Evolutionary conservation across 1,140 invertebrate species (phyloP).

Genomic region (Mizuhopecten yessoensis): DNA sequence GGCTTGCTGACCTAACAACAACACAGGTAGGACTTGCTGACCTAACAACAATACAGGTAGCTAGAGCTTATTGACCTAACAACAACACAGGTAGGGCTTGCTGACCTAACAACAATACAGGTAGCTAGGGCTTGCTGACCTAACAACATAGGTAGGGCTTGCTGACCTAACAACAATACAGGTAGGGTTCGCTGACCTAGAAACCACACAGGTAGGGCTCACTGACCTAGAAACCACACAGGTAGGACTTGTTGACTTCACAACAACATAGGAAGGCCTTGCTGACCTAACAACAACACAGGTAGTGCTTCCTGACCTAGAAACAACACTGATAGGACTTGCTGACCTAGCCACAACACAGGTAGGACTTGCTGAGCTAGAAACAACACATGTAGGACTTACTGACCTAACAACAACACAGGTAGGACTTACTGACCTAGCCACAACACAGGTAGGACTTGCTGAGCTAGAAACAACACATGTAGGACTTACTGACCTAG

Average conservation of each 20-base stretch:
- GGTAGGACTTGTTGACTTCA: background rate
- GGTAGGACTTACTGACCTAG: background rate
- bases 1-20: background rate
- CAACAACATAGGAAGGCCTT: background rate
- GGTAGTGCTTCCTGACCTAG: background rate
- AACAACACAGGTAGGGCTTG: too few relatives aligned
- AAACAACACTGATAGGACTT: background rate
- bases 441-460: background rate
- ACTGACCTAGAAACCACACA: background rate
- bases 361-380: background rate
- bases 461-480: background rate
- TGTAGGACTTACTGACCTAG: background rate
- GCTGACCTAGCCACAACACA: background rate
- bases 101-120: too few relatives aligned
- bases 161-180: too few relatives aligned
- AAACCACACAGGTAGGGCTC: background rate
- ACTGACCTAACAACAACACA: background rate
- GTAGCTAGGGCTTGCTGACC: too few relatives aligned
- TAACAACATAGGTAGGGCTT: too few relatives aligned
- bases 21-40: too few relatives aligned
- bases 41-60: too few relatives aligned
- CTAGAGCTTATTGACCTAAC: too few relatives aligned
- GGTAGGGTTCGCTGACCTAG: too few relatives aligned
- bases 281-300: background rate
- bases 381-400: background rate